Evolutionary conservation across 1,140 invertebrate genomes (phyloP).

Genomic region (Carposina sasakii): DNA sequence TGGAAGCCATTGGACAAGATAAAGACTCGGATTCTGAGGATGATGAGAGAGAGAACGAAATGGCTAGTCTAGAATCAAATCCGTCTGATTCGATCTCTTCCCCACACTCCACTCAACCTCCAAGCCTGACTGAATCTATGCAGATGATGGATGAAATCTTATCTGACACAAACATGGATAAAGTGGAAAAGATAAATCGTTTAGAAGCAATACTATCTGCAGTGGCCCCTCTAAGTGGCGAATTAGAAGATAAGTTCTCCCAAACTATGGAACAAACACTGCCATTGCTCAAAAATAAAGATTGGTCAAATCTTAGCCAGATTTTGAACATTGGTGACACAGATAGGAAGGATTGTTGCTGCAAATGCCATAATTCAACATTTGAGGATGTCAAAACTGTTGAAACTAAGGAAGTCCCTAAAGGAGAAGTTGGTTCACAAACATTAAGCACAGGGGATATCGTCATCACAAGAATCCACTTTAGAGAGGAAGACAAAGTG

Average conservation of each 20-base stretch:
- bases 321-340: slow-evolving; percentile 57
- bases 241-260: slow-evolving; percentile 63
- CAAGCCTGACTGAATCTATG: slow-evolving; percentile 93
- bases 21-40: slow-evolving; percentile 80
- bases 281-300: slow-evolving; percentile 68
- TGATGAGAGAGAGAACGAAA: slow-evolving; percentile 82
- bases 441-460: slow-evolving; percentile 95
- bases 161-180: slow-evolving; percentile 87
- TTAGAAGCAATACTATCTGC: slow-evolving; percentile 88
- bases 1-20: slow-evolving; percentile 83
- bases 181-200: slow-evolving; percentile 89
- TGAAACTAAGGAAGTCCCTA: slow-evolving; percentile 64
- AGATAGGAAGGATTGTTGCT: slow-evolving; percentile 68
- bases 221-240: slow-evolving; percentile 76
- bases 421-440: slow-evolving; percentile 78
- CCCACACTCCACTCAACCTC: slow-evolving; percentile 83
- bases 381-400: slow-evolving; percentile 59
- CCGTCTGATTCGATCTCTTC: slow-evolving; percentile 83
- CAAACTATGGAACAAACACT: slow-evolving; percentile 68
- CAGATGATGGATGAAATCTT: slow-evolving; percentile 90
- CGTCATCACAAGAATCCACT: slow-evolving; percentile 92
- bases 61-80: slow-evolving; percentile 84
- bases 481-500: slow-evolving; percentile 79
- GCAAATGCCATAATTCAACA: slow-evolving; percentile 69
- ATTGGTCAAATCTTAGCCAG: slow-evolving; percentile 66